Evolutionary conservation across 2,797 vertebrate species (phyloP), one percentile per base, ranked within the genome.

Genomic region (Acanthurus tractus): DNA sequence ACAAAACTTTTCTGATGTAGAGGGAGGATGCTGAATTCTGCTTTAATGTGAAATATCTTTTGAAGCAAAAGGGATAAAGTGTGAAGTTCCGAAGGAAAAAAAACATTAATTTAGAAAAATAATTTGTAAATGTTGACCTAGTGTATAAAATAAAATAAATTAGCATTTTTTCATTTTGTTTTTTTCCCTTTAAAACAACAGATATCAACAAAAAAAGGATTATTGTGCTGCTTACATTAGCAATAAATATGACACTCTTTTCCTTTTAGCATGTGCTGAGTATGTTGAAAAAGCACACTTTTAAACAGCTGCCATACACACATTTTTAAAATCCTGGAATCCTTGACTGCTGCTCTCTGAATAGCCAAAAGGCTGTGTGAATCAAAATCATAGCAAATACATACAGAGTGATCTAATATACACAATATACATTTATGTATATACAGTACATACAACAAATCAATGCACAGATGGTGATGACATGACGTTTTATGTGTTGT

Each of bases 121-220:
- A 92, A 92, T 88, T 82, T 94, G 74, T 85, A 91, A 93, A 92
- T 83, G 86, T 89, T 89, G 87, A 87, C 82, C 92, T 86, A 70
- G 89, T 83, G 80, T 94, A 95, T 66, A 95, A 95, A 94, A 94
- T 89, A 81, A 94, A 94, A 93, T 94, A 96, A 96, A 95, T 94
- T 89, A 95, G 83, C 81, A 81, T 74, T 88, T 86, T 86, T 90
- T 77, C 58, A 50, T 66, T 34, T 46, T 46, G 14, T 54, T 79
- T 83, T n/a, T 52, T 78, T 73, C 74, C 74, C 67, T 85, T 87
- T 70, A 76, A 91, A 85, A 93, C 71, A 91, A 90, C 86, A 78
- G 13, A 66, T 86, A 84, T 85, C 53, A 90, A 92, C 89, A 88
- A 88, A 88, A 88, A 88, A 86, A 78, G 0, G 11, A 84, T 65